Conservation (phyloP, 2,888 invertebrate species). For the Lissonota sp. region DNA sequence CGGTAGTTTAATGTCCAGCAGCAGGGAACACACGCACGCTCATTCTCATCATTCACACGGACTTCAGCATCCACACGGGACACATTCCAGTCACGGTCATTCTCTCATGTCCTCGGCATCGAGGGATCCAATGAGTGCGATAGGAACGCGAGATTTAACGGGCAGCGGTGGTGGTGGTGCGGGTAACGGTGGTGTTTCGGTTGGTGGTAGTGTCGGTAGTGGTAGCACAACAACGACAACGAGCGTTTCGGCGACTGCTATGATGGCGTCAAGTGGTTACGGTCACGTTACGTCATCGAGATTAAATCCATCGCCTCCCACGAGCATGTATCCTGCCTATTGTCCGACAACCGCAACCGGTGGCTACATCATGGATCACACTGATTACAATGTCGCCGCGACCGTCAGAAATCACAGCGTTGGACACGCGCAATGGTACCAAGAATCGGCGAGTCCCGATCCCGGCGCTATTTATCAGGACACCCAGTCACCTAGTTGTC, state of each 20-base stretch:
- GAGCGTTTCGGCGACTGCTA: slow-evolving; percentile 78
- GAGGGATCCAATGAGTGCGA: slow-evolving; percentile 66
- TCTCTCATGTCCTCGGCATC: slow-evolving; percentile 73
- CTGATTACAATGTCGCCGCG: slow-evolving; percentile 78
- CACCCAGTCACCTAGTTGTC: slow-evolving; percentile 81
- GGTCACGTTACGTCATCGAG: slow-evolving; percentile 79
- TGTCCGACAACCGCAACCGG: slow-evolving; percentile 73
- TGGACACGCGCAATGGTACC: slow-evolving; percentile 82
- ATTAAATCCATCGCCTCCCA: slow-evolving; percentile 78
- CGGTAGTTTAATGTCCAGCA: slow-evolving; percentile 64
- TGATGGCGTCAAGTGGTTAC: slow-evolving; percentile 81
- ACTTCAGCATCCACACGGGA: slow-evolving; percentile 74
- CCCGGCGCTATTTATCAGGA: slow-evolving; percentile 81
- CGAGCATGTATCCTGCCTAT: slow-evolving; percentile 80
- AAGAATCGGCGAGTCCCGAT: slow-evolving; percentile 82
- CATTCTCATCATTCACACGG: slow-evolving; percentile 70
- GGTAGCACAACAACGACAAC: slow-evolving; percentile 76
- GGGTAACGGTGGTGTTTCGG: slow-evolving; percentile 46
- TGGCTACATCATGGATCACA: slow-evolving; percentile 82
- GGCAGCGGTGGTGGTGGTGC: slow-evolving; percentile 14
- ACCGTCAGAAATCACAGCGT: slow-evolving; percentile 76
- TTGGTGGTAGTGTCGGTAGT: slow-evolving; percentile 52
- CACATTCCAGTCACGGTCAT: slow-evolving; percentile 71
- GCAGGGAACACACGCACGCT: slow-evolving; percentile 61
- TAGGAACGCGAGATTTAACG: slow-evolving; percentile 60